Evolutionary conservation across 2,113 vertebrate genomes (phyloP), one percentile per base, ranked within the genome.

Genomic region (Apaloderma vittatum): DNA sequence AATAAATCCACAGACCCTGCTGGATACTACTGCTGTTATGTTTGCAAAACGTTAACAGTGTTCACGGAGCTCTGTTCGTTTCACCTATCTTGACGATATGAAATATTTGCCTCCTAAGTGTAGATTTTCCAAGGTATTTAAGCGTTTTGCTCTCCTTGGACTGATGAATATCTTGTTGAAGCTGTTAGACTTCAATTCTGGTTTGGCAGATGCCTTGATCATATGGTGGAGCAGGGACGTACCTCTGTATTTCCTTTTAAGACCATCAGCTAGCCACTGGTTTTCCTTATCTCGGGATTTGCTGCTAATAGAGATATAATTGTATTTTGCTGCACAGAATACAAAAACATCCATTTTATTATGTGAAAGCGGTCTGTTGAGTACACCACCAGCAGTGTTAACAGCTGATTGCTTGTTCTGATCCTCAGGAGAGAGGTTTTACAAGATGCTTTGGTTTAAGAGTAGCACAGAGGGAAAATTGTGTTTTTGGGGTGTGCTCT

Each of bases 1-100:
- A 94, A 88, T 91, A 92, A 95, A 91, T 86, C 65, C 17, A 5
- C 83, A 92, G 72, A 29, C 46, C 51, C 46, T 58, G 72, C 58
- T 79, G 91, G 82, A 73, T 86, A 45, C 15, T 40, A 10, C 46
- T 46, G 63, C 86, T 84, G 59, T 86, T 83, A 51, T 14, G 51
- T 81, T 91, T 93, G 88, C 63, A 90, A 84, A 91, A 81, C 10
- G 48, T 27, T 55, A 54, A 54, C 34, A 15, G 21, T 4, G 59
- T 36, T 77, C 49, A 73, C 3, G 51, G 86, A 88, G 55, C 46
- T 82, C 79, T 77, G 63, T 63, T 96, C 4, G 0, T 77, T 66
- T 70, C 49, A 15, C 0, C 0, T 61, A 29, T 34, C 59, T 72
- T 63, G 68, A 54, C 72, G 81, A 9, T 24, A 46, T 22, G 9